Evolutionary conservation across 2,113 vertebrate genomes (phyloP).

Genomic region (Ictalurus punctatus): DNA sequence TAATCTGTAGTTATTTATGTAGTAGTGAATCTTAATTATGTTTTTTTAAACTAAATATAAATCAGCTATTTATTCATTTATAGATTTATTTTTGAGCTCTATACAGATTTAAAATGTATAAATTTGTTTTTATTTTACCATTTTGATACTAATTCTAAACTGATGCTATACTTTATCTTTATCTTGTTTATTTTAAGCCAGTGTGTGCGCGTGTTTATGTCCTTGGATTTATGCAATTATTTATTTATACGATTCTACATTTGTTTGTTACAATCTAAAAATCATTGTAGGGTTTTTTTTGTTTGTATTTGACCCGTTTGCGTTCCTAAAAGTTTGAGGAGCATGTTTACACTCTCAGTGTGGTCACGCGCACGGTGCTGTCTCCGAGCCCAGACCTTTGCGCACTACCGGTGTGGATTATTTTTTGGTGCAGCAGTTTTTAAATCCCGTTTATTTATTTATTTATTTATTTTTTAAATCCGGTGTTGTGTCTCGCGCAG

Average conservation of each 20-base stretch:
- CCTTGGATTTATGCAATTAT: not conserved
- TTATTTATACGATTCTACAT: not conserved
- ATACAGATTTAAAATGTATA: not conserved
- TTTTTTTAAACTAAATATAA: not conserved
- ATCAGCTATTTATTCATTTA: not conserved
- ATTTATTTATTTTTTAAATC: too few species aligned
- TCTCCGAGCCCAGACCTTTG: not conserved
- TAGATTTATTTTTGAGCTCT: not conserved
- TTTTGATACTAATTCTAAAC: not conserved
- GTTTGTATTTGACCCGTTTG: not conserved
- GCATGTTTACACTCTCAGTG: not conserved
- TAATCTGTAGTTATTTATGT: not conserved
- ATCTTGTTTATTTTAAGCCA: not conserved
- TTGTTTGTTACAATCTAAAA: too few species aligned
- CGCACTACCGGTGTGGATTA: not conserved
- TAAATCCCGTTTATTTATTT: not conserved
- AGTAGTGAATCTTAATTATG: not conserved
- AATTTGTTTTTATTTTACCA: too few species aligned
- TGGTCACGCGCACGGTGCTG: not conserved
- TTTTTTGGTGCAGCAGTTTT: not conserved
- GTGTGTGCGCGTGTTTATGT: not conserved
- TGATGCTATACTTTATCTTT: too few species aligned
- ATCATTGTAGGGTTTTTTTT: too few species aligned
- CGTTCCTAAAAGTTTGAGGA: not conserved
- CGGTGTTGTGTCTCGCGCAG: slow-evolving; percentile 63